These are phyloP conservation scores for Agrilus cyanescens DNA, from an alignment of 2,888 invertebrate genomes.

Conservation along the genomic window DNA sequence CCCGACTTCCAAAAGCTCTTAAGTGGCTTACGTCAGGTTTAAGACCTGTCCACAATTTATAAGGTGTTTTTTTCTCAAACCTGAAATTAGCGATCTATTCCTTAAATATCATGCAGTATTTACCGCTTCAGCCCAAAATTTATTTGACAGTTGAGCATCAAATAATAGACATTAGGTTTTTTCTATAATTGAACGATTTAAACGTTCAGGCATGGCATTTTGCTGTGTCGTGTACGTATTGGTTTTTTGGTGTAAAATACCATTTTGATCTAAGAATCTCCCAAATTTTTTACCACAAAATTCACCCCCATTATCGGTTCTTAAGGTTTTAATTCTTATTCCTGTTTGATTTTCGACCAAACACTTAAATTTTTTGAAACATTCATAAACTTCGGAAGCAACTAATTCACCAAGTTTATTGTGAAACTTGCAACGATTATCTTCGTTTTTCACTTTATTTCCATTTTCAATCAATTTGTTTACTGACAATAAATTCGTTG, in stretches of 20 bases:
- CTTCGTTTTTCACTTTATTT: too few species aligned
- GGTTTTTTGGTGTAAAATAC: conserved; percentile 22
- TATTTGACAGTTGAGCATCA: conserved; percentile 15
- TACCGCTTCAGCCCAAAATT: conserved; percentile 20
- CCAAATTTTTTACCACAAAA: conserved; percentile 14
- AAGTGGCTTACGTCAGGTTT: too few species aligned
- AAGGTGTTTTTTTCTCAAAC: too few species aligned
- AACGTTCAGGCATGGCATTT: conserved; percentile 20
- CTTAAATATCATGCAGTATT: too few species aligned
- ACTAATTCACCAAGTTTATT: too few species aligned
- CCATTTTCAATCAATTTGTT: too few species aligned
- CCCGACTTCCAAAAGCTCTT: too few species aligned
- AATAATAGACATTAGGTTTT: conserved; percentile 18
- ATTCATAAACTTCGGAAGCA: conserved; percentile 15
- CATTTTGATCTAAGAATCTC: conserved; percentile 14
- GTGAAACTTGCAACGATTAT: too few species aligned
- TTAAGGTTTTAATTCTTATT: conserved; percentile 10
- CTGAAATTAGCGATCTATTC: too few species aligned
- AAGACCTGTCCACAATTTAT: too few species aligned
- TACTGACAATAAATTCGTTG: too few species aligned
- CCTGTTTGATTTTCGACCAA: conserved; percentile 11
- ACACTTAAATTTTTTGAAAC: conserved; percentile 20
- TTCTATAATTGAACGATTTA: conserved; percentile 18
- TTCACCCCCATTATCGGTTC: conserved; percentile 15
- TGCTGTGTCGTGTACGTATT: conserved; percentile 22